Percentiles rank a stretch among this genome's conserved stretches.
These are phyloP conservation scores for Nebria salina DNA, from an alignment of 2,888 invertebrate species.

Conservation along the genomic window DNA sequence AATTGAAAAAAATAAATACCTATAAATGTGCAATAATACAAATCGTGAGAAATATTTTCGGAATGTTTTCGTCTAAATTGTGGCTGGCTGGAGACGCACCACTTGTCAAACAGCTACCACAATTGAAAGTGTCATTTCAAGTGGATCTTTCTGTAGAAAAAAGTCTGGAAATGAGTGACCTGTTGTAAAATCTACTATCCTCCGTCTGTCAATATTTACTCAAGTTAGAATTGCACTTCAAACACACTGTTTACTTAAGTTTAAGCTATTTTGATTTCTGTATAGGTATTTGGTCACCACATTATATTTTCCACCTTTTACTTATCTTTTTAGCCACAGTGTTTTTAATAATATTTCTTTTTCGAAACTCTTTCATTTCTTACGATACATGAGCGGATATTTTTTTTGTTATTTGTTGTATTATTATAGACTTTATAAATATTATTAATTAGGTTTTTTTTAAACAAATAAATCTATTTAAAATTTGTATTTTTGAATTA, in stretches of 20 bases:
- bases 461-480: no score
- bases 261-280: constrained; percentile 49
- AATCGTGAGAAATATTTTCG: constrained; percentile 14
- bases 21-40: not conserved
- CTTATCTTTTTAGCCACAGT: no score
- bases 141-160: constrained; percentile 23
- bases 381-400: no score
- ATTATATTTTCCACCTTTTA: no score
- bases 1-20: not conserved
- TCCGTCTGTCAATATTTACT: constrained; percentile 52
- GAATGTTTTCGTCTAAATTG: constrained; percentile 17
- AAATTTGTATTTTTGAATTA: no score
- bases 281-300: not conserved
- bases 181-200: constrained; percentile 39
- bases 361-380: no score
- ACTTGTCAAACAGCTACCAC: not conserved
- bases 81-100: no score
- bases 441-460: no score
- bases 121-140: constrained; percentile 37
- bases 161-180: constrained; percentile 16
- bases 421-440: no score
- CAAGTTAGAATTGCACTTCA: constrained; percentile 53
- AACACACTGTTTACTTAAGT: constrained; percentile 52
- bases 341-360: no score
- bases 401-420: no score